Base-by-base conservation (phyloP, 2,113 vertebrate genomes). In the Baryphthengus martii region DNA sequence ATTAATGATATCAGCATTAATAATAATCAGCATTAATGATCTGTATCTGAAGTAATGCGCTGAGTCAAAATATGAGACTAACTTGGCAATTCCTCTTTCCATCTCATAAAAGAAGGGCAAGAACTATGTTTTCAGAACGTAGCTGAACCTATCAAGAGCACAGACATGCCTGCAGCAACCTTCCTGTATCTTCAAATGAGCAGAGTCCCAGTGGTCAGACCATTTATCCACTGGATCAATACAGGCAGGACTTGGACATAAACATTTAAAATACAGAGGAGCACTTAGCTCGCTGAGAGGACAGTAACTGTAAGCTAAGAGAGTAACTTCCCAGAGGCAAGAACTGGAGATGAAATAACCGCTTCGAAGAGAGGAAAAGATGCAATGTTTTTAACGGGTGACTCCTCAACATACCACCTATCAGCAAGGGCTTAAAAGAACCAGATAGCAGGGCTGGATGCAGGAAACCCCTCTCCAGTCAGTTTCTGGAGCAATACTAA, bases 251-350 rank as follows among this genome's bases (percentile, higher is more conserved):
- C 39, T 53, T 5, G 37, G 49, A 85, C 29, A 88, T 20, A 50
- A 83, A 72, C 59, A 76, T 45, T 73, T 53, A 61, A 59, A 82
- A 79, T 0, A 21, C 28, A 52, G 1, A 10, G 74, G 62, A 74
- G 82, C 82, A n/a, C 1, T 40, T 2, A 84, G 68, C 59, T 70
- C 73, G 20, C 20, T 4, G n/a, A 39, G 7, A 56, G 17, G 19
- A 53, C 0, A 1, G 61, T 66, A 75, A 79, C n/a, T 12, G 29
- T 35, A n/a, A 74, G 56, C 62, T 25, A 4, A 2, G 0, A 59
- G 18, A 90, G 75, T 61, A 33, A 68, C 24, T 85, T 85, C 71
- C 89, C 29, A 44, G 47, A 85, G 39, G 40, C 6, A 37, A 44
- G 45, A 33, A 45, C 55, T 14, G 42, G 9, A 39, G 31, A n/a